phyloP scores from a whole-genome alignment of 2,888 invertebrate genomes.

The Euproctis similis region DNA sequence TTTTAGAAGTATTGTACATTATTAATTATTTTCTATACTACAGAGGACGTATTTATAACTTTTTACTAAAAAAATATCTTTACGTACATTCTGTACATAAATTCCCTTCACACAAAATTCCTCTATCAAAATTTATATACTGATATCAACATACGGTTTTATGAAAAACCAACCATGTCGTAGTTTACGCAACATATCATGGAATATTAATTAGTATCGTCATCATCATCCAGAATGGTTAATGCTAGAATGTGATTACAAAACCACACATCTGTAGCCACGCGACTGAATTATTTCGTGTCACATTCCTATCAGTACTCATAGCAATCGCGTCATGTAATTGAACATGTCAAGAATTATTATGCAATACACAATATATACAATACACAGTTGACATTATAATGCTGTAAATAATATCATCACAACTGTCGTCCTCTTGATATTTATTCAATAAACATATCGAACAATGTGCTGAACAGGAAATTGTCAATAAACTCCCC shows the following conservation, averaged over 20 bases:
- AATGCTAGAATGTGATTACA: slow-evolving; percentile 23
- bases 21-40: no score
- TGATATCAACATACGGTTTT: no score
- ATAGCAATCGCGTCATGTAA: slow-evolving; percentile 31
- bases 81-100: no score
- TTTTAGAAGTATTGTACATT: no score
- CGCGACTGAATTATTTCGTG: slow-evolving; percentile 28
- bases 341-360: slow-evolving; percentile 30
- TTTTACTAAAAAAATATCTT: no score
- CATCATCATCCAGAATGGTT: background rate
- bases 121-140: no score
- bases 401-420: slow-evolving; percentile 7
- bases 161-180: no score
- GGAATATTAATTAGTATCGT: no score
- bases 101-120: no score
- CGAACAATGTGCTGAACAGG: slow-evolving; percentile 55
- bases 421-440: slow-evolving; percentile 29
- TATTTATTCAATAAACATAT: slow-evolving; percentile 58
- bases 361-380: slow-evolving; percentile 16
- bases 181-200: no score
- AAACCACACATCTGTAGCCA: slow-evolving; percentile 19
- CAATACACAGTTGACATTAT: slow-evolving; percentile 13
- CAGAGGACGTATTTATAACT: no score
- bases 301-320: slow-evolving; percentile 33
- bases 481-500: slow-evolving; percentile 62